These are phyloP conservation scores for Heliconius melpomene DNA, from an alignment of 1,140 invertebrate genomes.

Conservation along the genomic window DNA sequence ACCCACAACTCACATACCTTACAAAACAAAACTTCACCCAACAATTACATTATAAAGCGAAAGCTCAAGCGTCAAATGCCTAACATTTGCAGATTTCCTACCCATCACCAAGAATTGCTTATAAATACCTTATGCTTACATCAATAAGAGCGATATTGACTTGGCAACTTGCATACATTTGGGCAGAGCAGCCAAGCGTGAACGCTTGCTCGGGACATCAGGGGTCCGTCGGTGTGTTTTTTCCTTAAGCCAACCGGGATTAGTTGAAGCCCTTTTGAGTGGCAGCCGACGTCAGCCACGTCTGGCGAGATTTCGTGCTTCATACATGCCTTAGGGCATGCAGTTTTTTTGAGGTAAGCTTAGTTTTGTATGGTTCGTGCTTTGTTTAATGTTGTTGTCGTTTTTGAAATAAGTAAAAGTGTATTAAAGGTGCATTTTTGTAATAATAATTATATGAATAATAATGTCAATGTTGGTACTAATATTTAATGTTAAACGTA, in stretches of 20 bases:
- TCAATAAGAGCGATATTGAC: slow-evolving; percentile 3
- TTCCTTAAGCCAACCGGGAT: slow-evolving; percentile 77
- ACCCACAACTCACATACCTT: slow-evolving; percentile 42
- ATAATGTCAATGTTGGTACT: neutral
- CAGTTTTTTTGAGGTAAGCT: slow-evolving; percentile 31
- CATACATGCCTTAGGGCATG: slow-evolving; percentile 47
- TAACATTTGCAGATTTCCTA: slow-evolving; percentile 45
- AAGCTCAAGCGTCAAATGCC: slow-evolving; percentile 73
- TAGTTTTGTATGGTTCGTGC: neutral
- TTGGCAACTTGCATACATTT: neutral
- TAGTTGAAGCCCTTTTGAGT: slow-evolving; percentile 77
- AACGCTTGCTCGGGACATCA: slow-evolving; percentile 71
- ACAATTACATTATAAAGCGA: slow-evolving; percentile 75
- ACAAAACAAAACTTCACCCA: slow-evolving; percentile 58
- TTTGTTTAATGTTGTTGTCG: slow-evolving; percentile 6
- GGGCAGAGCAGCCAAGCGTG: slow-evolving; percentile 59
- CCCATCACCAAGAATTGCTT: neutral
- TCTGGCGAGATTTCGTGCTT: slow-evolving; percentile 60
- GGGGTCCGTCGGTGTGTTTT: slow-evolving; percentile 74
- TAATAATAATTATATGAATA: neutral
- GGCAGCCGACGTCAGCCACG: slow-evolving; percentile 76
- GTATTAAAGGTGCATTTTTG: neutral
- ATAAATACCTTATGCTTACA: neutral
- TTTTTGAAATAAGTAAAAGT: slow-evolving; percentile 8
- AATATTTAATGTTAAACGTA: too few species aligned